These are phyloP conservation scores for Nicator chloris DNA, from an alignment of 2,113 vertebrate species.

Conservation along the genomic window DNA sequence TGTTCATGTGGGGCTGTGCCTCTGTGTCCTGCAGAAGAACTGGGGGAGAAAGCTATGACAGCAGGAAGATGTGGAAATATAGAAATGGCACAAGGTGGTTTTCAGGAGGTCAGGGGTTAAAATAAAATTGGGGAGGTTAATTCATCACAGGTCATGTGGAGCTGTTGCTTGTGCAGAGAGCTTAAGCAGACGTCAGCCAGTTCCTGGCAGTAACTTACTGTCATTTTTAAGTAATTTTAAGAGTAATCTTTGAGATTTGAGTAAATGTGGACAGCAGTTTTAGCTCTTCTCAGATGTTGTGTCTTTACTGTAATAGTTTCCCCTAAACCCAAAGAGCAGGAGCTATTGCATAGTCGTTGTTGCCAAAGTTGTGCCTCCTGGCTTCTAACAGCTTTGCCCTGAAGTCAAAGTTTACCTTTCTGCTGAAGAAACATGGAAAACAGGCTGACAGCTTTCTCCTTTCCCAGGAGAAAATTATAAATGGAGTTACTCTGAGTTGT, in stretches of 20 bases:
- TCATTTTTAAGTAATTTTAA: neutral
- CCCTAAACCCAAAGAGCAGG: neutral
- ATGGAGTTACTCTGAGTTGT: neutral
- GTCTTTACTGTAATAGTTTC: neutral
- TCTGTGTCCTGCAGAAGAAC: neutral
- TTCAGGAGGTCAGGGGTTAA: fast-evolving
- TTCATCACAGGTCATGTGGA: neutral
- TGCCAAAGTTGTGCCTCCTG: neutral
- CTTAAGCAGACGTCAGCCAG: neutral
- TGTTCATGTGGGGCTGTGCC: neutral
- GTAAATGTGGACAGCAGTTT: neutral
- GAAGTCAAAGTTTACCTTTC: neutral
- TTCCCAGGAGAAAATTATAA: neutral
- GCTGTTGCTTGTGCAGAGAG: neutral
- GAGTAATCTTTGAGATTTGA: neutral
- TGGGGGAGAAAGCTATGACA: neutral
- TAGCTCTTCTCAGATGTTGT: neutral
- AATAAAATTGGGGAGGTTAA: neutral
- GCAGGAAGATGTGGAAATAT: neutral
- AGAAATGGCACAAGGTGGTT: neutral
- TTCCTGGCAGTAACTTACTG: neutral
- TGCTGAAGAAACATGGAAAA: neutral
- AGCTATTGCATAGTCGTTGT: fast-evolving
- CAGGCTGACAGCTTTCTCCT: neutral
- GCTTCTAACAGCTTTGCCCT: neutral